Conservation (phyloP, 2,888 invertebrate species). For the Sarcophaga subvicina region DNA sequence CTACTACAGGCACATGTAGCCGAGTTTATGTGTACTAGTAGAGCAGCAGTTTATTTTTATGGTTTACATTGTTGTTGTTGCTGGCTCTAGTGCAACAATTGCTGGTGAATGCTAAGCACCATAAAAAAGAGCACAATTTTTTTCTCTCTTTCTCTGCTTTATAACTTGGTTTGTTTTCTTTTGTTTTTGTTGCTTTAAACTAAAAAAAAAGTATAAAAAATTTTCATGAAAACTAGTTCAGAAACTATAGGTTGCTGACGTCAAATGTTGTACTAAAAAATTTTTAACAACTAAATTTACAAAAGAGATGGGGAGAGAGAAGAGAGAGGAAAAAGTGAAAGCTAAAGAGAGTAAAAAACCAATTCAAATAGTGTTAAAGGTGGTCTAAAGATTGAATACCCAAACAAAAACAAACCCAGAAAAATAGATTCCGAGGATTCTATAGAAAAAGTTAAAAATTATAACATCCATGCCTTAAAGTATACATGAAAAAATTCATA, state of each 20-base stretch:
- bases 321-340: not conserved
- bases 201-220: conserved; percentile 16
- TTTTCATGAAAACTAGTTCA: conserved; percentile 30
- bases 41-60: conserved; percentile 64
- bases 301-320: not conserved
- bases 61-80: conserved; percentile 39
- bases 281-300: not conserved
- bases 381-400: conserved; percentile 40
- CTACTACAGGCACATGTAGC: conserved; percentile 22
- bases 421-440: not conserved
- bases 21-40: conserved; percentile 23
- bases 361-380: conserved; percentile 8
- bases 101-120: not conserved
- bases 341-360: conserved; percentile 27
- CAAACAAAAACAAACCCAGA: not conserved
- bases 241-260: conserved; percentile 57
- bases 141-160: too few species aligned
- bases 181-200: conserved; percentile 1
- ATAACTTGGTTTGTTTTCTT: not conserved
- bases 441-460: conserved; percentile 22
- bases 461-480: conserved; percentile 47
- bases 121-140: conserved; percentile 12
- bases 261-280: conserved; percentile 41
- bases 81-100: not conserved
- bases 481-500: conserved; percentile 26